Percentiles rank a stretch among this genome's conserved stretches.
These are phyloP conservation scores for Anneissia japonica DNA, from an alignment of 35 echinoderm and acorn worm genomes.

Conservation along the genomic window DNA sequence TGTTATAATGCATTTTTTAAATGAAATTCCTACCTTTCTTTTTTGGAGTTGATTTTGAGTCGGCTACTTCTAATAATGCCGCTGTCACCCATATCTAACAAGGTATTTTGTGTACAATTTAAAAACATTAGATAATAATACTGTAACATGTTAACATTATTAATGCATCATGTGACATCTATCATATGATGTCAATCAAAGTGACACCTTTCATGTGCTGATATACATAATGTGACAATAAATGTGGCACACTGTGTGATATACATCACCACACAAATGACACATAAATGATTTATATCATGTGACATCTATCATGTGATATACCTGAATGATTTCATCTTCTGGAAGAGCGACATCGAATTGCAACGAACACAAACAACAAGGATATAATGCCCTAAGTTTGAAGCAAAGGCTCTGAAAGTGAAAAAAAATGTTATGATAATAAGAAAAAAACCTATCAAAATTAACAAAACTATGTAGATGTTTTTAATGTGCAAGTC, in stretches of 20 bases:
- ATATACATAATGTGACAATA: no score
- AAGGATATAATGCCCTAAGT: constrained; percentile 62
- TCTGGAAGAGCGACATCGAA: constrained; percentile 76
- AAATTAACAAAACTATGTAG: no score
- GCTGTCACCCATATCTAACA: constrained; percentile 31
- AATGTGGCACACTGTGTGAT: no score
- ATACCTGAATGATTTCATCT: constrained; percentile 90
- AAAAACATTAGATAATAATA: neutral
- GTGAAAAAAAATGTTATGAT: constrained; percentile 15
- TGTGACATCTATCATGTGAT: neutral
- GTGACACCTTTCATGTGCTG: no score
- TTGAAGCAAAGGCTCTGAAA: constrained; percentile 79
- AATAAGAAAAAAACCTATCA: no score
- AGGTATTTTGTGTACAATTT: neutral
- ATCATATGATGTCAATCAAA: no score
- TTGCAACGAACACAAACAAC: constrained; percentile 72
- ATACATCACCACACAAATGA: no score
- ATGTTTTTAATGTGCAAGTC: no score
- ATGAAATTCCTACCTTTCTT: neutral
- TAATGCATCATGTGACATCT: neutral
- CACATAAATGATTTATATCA: no score
- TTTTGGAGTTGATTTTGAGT: neutral
- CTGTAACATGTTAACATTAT: neutral
- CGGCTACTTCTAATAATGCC: constrained; percentile 15
- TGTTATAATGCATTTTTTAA: no score